These are phyloP conservation scores for Eledone cirrhosa DNA, from an alignment of 2,888 invertebrate genomes.

Conservation along the genomic window DNA sequence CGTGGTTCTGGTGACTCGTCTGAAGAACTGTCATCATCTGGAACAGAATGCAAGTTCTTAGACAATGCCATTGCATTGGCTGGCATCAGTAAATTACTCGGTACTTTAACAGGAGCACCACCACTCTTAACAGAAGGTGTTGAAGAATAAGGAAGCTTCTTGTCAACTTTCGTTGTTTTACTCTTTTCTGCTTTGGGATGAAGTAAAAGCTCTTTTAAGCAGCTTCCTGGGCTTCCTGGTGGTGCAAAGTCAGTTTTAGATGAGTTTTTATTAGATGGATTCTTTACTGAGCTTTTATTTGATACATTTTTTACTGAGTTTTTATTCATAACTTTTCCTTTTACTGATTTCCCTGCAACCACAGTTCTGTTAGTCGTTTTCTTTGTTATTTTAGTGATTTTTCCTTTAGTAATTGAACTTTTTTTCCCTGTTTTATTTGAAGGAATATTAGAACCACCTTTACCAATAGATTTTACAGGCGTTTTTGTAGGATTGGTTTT, in stretches of 20 bases:
- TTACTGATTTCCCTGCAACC: not conserved
- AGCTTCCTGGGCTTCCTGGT: slow-evolving; percentile 25
- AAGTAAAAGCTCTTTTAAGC: slow-evolving; percentile 35
- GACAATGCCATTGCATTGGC: not conserved
- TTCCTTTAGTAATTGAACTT: not conserved
- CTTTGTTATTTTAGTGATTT: slow-evolving; percentile 5
- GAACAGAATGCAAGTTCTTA: not conserved
- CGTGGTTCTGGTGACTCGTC: slow-evolving; percentile 36
- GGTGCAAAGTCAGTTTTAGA: not conserved
- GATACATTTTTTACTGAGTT: not conserved
- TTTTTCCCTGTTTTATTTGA: not conserved
- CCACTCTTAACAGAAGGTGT: not conserved
- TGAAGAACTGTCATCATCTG: slow-evolving; percentile 26
- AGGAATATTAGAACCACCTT: not conserved
- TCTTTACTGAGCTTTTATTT: not conserved
- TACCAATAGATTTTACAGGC: not conserved
- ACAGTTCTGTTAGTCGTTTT: not conserved
- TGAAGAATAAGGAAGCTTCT: not conserved
- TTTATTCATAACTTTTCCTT: not conserved
- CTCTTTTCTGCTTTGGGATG: slow-evolving; percentile 28
- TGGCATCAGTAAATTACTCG: not conserved
- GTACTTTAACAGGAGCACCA: not conserved
- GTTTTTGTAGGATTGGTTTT: slow-evolving; percentile 17
- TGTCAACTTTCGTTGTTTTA: slow-evolving; percentile 13
- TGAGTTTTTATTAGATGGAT: too few relatives aligned